Evolutionary conservation across 2,113 vertebrate genomes (phyloP), one percentile per base, ranked within the genome.

Genomic region (Leptobrachium leishanense): DNA sequence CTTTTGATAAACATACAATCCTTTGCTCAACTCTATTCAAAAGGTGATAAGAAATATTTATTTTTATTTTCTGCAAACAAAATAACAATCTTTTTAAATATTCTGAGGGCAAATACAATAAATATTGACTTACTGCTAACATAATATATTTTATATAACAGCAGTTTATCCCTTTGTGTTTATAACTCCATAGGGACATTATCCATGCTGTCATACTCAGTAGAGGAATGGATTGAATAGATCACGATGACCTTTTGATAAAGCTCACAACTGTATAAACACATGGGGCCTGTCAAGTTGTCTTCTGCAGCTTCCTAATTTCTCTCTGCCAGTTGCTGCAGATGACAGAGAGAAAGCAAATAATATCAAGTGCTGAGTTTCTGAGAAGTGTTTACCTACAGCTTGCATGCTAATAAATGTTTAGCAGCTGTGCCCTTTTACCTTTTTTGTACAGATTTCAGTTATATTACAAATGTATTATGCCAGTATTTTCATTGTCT

Each of bases 221-320:
- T 7, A 63, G 55, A 62, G 40, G 54, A 40, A 74, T 42, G 15
- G 15, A 74, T 5, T 43, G 42, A 44, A 74, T 63, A 20, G 41
- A 74, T 74, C 8, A 6, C 13, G 72, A 42, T 74, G 72, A 74
- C 72, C 57, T 74, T 74, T 63, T 63, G 41, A 57, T 31, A 57
- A 74, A 63, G 41, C 72, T 62, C 42, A 31, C 6, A 42, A 62
- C 72, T 74, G 13, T 43, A n/a, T 43, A 74, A 74, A 62, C 57
- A 31, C 57, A 42, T 74, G 50, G 53, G 55, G 57, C 57, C 20
- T 62, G 72, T 74, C 72, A 74, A 63, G 63, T 68, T 74, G 41
- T 57, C 55, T 62, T 57, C 7, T 42, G 10, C 72, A 74, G 54
- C 53, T 74, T 74, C 55, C 43, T 74, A 72, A 57, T 74, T 62